A percentile compares a stretch with the other conserved stretches of the same genome.
These are phyloP conservation scores for Acropternis orthonyx DNA, from an alignment of 2,797 vertebrate genomes.

Conservation along the genomic window DNA sequence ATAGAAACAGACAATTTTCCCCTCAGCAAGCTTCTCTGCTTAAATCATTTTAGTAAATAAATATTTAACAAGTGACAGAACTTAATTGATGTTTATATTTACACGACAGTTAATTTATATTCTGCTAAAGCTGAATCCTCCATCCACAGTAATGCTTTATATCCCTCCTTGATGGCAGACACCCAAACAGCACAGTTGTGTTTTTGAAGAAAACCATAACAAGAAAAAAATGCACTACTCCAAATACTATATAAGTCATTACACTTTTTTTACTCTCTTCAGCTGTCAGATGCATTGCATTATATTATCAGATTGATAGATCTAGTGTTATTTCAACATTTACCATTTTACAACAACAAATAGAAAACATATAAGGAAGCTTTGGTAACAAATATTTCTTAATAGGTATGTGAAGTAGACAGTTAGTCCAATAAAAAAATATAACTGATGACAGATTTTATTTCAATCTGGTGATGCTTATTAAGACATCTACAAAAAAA, in stretches of 20 bases:
- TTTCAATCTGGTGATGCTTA: conserved; percentile 95
- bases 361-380: conserved; percentile 78
- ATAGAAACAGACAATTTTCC: conserved; percentile 64
- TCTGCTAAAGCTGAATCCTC: conserved; percentile 71
- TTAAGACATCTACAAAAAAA: conserved; percentile 96
- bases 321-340: conserved; percentile 80
- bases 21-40: conserved; percentile 70
- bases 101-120: conserved; percentile 75
- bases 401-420: conserved; percentile 87
- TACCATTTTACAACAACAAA: conserved; percentile 81
- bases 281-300: conserved; percentile 75
- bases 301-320: conserved; percentile 80
- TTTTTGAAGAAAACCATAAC: conserved; percentile 66
- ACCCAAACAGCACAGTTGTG: conserved; percentile 75
- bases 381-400: conserved; percentile 88
- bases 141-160: conserved; percentile 74
- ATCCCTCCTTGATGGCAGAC: conserved; percentile 70
- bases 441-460: conserved; percentile 95
- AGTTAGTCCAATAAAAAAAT: conserved; percentile 87
- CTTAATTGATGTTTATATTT: conserved; percentile 77
- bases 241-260: conserved; percentile 75
- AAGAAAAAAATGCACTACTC: conserved; percentile 68
- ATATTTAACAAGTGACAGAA: conserved; percentile 78
- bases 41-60: conserved; percentile 78
- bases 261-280: conserved; percentile 65